Evolutionary conservation across 2,113 vertebrate species (phyloP).

Genomic region (Trematomus loennbergii): DNA sequence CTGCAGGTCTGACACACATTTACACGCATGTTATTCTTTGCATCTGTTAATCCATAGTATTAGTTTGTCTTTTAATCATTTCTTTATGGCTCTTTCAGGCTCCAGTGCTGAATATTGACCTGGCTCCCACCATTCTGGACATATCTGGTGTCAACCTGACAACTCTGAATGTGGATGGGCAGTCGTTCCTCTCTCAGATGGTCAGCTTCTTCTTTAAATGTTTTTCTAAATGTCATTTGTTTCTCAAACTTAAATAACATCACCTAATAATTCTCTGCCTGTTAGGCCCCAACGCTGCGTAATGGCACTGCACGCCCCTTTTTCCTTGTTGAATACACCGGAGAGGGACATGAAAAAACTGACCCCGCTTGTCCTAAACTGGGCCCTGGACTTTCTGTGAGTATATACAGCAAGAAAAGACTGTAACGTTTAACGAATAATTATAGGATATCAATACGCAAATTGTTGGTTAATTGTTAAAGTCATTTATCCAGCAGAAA

Average conservation of each 20-base stretch:
- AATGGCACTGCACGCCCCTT: constrained; percentile 77
- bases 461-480: neutral
- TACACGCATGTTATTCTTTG: too few species aligned
- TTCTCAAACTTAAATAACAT: neutral
- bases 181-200: constrained; percentile 85
- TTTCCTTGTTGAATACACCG: constrained; percentile 85
- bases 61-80: neutral
- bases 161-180: constrained; percentile 79
- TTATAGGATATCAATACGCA: neutral
- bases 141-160: constrained; percentile 82
- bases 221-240: neutral
- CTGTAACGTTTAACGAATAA: neutral
- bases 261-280: accelerated
- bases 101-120: constrained; percentile 84
- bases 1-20: constrained; percentile 69
- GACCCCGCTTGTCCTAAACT: constrained; percentile 84
- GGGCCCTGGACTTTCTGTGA: constrained; percentile 84
- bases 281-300: constrained; percentile 78
- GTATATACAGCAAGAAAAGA: constrained; percentile 32
- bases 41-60: neutral
- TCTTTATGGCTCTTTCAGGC: constrained; percentile 61
- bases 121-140: constrained; percentile 85
- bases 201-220: constrained; percentile 59
- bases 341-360: constrained; percentile 73
- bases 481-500: too few species aligned